A percentile compares a stretch with the other conserved stretches of the same genome.
phyloP scores from a whole-genome alignment of 2,113 vertebrate genomes.

The Taxidea taxus region DNA sequence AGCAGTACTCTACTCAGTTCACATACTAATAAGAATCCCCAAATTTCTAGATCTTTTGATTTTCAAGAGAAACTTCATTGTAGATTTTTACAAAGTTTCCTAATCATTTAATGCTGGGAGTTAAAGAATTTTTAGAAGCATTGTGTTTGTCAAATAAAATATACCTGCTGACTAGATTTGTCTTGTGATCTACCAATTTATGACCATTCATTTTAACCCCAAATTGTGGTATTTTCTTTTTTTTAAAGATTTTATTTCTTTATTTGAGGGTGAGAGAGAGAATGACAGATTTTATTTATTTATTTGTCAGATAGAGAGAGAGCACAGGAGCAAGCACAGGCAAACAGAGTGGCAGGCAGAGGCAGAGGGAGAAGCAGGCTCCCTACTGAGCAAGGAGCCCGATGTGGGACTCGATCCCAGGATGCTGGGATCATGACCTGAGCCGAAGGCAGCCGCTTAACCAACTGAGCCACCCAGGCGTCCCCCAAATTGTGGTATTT shows the following conservation, averaged over 20 bases:
- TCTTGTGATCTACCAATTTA: neutral
- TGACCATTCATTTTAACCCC: neutral
- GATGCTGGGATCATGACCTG: too few species aligned
- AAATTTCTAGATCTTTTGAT: neutral
- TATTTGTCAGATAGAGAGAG: too few species aligned
- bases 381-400: too few species aligned
- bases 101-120: neutral
- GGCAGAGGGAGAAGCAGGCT: too few species aligned
- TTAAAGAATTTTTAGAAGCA: constrained; percentile 11
- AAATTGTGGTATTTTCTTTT: neutral
- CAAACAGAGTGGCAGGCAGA: too few species aligned
- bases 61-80: neutral
- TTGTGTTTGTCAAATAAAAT: neutral
- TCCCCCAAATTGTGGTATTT: neutral
- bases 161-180: neutral
- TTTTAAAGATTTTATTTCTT: too few species aligned
- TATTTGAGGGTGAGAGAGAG: too few species aligned
- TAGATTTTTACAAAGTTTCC: neutral
- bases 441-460: too few species aligned
- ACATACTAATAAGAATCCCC: neutral
- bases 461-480: too few species aligned
- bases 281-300: too few species aligned
- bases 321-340: too few species aligned
- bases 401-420: too few species aligned
- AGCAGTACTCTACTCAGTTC: neutral